Conservation (phyloP, 2,113 vertebrate species). For the Lepisosteus oculatus region DNA sequence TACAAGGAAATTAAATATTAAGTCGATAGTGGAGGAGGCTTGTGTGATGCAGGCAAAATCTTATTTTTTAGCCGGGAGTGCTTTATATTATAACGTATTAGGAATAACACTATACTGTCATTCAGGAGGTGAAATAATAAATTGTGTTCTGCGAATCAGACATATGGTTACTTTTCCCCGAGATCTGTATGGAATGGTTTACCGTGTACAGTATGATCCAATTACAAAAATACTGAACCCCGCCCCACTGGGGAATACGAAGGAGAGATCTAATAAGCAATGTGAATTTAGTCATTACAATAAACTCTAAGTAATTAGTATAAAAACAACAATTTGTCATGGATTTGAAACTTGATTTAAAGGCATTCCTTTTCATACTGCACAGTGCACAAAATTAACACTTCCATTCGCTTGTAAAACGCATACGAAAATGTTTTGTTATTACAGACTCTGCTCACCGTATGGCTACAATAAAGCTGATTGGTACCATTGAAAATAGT, state of each 20-base stretch:
- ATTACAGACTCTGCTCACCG: too few relatives aligned
- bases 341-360: too few relatives aligned
- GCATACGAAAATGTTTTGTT: too few relatives aligned
- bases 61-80: neutral
- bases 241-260: conserved; percentile 24
- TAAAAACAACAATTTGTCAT: too few relatives aligned
- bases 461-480: too few relatives aligned
- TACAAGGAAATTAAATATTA: conserved; percentile 29
- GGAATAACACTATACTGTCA: conserved; percentile 33
- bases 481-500: too few relatives aligned
- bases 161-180: conserved; percentile 68
- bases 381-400: too few relatives aligned
- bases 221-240: conserved; percentile 38
- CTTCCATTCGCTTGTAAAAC: too few relatives aligned
- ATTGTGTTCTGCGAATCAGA: conserved; percentile 54
- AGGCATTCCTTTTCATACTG: too few relatives aligned
- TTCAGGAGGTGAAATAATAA: conserved; percentile 63
- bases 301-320: too few relatives aligned
- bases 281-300: too few relatives aligned
- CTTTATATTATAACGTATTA: conserved; percentile 38
- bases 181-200: conserved; percentile 60
- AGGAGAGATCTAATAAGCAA: too few relatives aligned
- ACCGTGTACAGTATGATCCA: conserved; percentile 28
- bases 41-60: conserved; percentile 26
- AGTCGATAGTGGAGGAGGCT: conserved; percentile 21